Conservation (phyloP, 1,140 invertebrate species). For the Ostrea denselamellosa region DNA sequence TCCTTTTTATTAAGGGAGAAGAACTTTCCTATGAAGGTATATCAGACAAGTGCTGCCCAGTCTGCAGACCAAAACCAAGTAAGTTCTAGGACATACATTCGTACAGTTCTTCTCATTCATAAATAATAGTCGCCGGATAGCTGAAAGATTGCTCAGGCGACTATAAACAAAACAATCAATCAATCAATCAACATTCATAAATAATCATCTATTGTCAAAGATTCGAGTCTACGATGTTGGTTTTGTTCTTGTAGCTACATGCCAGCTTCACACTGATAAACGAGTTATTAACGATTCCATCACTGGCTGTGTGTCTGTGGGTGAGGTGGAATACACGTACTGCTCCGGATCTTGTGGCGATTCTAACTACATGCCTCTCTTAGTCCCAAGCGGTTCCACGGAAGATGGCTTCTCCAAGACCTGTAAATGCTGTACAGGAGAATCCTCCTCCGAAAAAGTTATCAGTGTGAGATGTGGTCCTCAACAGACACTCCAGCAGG, state of each 20-base stretch:
- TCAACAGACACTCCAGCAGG: not conserved
- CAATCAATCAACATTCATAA: no score
- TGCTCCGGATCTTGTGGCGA: not conserved
- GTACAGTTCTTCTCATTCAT: not conserved
- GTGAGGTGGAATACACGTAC: not conserved
- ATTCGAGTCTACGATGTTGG: not conserved
- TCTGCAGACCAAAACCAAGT: not conserved
- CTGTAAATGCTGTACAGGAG: constrained; percentile 17
- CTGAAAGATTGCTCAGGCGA: no score
- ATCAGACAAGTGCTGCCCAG: not conserved
- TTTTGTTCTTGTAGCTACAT: not conserved
- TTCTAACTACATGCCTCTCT: not conserved
- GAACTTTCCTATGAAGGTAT: constrained; percentile 14
- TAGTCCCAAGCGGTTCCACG: not conserved
- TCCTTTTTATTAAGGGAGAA: not conserved
- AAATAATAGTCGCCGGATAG: no score
- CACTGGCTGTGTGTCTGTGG: constrained; percentile 4
- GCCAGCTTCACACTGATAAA: not conserved
- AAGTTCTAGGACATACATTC: not conserved
- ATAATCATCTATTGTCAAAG: not conserved
- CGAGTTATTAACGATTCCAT: not conserved
- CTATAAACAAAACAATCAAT: no score
- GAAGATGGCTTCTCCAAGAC: constrained; percentile 12
- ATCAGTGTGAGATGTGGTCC: constrained; percentile 1
- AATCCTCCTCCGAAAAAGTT: not conserved